Conservation (phyloP, 2,888 invertebrate species). For the Luperina testacea region DNA sequence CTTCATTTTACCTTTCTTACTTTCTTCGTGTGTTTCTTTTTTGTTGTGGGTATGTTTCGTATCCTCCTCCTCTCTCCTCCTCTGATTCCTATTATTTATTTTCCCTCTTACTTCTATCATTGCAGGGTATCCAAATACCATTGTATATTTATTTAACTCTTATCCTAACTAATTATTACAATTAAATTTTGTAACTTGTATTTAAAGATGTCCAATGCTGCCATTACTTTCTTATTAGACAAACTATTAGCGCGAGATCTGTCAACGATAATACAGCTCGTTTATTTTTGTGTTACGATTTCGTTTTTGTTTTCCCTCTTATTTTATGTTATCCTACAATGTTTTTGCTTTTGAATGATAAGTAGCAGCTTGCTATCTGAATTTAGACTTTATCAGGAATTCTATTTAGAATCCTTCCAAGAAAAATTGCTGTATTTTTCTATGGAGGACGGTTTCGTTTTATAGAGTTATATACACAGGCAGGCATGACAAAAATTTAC, state of each 20-base stretch:
- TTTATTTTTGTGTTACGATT: not conserved
- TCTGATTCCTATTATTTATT: not conserved
- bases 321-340: not conserved
- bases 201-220: not conserved
- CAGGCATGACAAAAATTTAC: slow-evolving; percentile 3
- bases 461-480: not conserved
- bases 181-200: not conserved
- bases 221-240: not conserved
- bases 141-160: not conserved
- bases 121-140: not conserved
- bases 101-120: not conserved
- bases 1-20: not conserved
- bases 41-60: not conserved
- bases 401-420: not conserved
- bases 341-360: not conserved
- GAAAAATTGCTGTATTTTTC: not conserved
- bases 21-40: not conserved
- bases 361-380: not conserved
- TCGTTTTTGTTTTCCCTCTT: not conserved
- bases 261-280: not conserved
- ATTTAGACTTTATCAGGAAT: not conserved
- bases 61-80: not conserved
- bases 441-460: not conserved
- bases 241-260: no score
- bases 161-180: not conserved